Evolutionary conservation across 2,113 vertebrate species (phyloP).

Genomic region (Dicentrarchus labrax): DNA sequence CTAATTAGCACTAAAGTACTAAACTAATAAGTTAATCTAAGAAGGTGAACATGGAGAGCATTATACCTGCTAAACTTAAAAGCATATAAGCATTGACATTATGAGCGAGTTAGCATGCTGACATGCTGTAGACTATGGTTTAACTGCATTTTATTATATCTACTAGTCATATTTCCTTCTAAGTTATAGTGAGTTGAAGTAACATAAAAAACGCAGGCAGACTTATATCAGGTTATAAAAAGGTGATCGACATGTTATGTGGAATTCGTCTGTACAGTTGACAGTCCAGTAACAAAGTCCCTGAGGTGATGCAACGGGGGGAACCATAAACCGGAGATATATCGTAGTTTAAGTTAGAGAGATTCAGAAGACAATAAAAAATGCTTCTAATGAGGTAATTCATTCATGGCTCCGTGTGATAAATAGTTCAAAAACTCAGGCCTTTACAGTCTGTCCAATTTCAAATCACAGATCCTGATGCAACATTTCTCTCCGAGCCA

Average conservation of each 20-base stretch:
- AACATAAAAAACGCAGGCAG: not conserved
- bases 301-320: not conserved
- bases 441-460: not conserved
- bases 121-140: too few species aligned
- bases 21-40: not conserved
- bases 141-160: too few species aligned
- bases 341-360: too few species aligned
- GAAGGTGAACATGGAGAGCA: not conserved
- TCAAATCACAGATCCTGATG: slow-evolving; percentile 72
- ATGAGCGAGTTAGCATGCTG: not conserved
- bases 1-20: not conserved
- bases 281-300: too few species aligned
- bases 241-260: not conserved
- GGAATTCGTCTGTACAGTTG: not conserved
- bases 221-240: not conserved
- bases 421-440: not conserved
- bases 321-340: too few species aligned
- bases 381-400: not conserved
- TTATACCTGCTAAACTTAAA: not conserved
- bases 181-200: too few species aligned
- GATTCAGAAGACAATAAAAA: slow-evolving; percentile 10
- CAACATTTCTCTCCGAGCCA: slow-evolving; percentile 68
- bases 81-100: too few species aligned
- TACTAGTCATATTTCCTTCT: too few species aligned
- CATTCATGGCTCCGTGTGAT: not conserved